A percentile compares a stretch with the other conserved stretches of the same genome.
phyloP scores from a whole-genome alignment of 2,113 vertebrate species.

The Tragelaphus buxtoni region DNA sequence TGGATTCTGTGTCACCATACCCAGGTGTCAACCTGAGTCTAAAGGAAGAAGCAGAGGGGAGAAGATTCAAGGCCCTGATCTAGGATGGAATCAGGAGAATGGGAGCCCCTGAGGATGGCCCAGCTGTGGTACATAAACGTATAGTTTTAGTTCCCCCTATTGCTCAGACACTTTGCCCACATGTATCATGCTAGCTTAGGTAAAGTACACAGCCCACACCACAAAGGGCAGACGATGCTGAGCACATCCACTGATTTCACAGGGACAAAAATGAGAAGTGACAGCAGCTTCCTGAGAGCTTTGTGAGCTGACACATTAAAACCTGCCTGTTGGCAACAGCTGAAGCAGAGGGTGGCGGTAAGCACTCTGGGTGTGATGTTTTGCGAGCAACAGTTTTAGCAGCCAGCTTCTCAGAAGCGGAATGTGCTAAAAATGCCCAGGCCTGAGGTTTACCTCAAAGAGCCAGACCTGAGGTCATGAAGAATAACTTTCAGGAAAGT shows the following conservation, averaged over 20 bases:
- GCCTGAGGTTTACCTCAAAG: constrained; percentile 7
- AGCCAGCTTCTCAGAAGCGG: background rate
- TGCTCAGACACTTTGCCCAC: background rate
- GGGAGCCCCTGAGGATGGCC: background rate
- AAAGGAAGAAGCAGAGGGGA: background rate
- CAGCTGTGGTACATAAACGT: background rate
- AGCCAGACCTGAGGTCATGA: constrained; percentile 2
- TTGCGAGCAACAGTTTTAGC: background rate
- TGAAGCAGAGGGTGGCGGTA: background rate
- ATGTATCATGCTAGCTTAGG: background rate
- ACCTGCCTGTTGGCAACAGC: background rate
- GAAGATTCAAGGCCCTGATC: background rate
- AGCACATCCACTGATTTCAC: background rate
- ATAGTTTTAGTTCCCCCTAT: background rate
- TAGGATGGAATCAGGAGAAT: background rate
- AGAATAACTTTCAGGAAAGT: constrained; percentile 38
- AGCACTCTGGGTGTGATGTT: background rate
- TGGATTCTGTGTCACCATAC: background rate
- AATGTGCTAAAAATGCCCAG: background rate
- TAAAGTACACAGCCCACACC: background rate
- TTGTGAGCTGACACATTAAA: constrained; percentile 27
- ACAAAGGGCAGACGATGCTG: background rate
- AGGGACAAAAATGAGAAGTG: constrained; percentile 41
- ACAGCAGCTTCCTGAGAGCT: constrained; percentile 8
- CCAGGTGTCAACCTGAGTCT: background rate